Conservation (phyloP, 2,797 vertebrate genomes). For the Crotalus adamanteus region DNA sequence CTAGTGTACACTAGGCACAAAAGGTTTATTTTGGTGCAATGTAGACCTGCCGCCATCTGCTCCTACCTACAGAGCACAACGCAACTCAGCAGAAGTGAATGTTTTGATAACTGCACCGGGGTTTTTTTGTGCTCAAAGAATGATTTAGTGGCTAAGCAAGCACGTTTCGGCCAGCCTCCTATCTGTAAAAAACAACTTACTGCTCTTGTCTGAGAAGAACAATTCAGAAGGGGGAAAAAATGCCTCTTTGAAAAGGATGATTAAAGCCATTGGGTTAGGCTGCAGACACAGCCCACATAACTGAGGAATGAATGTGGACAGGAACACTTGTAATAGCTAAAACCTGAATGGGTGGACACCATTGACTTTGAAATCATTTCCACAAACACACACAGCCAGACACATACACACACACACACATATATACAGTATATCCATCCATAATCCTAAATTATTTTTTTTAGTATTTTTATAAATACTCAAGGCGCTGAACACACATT, state of each 20-base stretch:
- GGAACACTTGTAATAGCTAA: background rate
- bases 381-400: background rate
- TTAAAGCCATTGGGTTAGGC: background rate
- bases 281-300: background rate
- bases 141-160: slow-evolving; percentile 44
- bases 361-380: background rate
- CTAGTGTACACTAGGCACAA: background rate
- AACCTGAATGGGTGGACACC: background rate
- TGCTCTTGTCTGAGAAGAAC: slow-evolving; percentile 40
- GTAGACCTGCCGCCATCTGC: background rate
- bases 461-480: background rate
- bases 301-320: background rate
- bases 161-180: slow-evolving; percentile 43
- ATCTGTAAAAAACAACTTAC: slow-evolving; percentile 44
- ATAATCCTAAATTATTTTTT: background rate
- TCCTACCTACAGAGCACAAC: slow-evolving; percentile 21
- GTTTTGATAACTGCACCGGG: slow-evolving; percentile 50
- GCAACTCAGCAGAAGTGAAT: slow-evolving; percentile 8
- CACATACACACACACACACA: background rate
- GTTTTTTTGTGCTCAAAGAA: slow-evolving; percentile 25
- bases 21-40: background rate
- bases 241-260: background rate
- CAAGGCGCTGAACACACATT: background rate
- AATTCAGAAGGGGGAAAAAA: slow-evolving; percentile 12
- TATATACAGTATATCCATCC: background rate